Evolutionary conservation across 2,113 vertebrate species (phyloP).

Genomic region (Redunca redunca): DNA sequence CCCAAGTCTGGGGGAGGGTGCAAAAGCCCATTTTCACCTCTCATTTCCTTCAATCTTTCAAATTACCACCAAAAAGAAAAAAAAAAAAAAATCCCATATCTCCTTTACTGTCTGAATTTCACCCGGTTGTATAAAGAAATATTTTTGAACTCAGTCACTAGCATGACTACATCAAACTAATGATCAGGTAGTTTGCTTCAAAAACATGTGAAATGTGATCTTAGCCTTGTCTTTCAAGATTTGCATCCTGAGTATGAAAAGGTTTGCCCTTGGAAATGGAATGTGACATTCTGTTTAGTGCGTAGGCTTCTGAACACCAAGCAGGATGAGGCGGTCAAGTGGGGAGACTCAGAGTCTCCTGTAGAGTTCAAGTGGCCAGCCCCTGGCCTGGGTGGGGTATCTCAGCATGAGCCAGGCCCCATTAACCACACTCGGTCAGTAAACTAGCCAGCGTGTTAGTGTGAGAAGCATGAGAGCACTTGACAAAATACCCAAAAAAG

Average conservation of each 20-base stretch:
- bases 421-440: rapidly evolving
- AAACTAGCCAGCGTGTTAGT: not conserved
- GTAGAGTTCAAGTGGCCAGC: not conserved
- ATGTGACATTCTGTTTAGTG: not conserved
- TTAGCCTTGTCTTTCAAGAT: not conserved
- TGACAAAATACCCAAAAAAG: not conserved
- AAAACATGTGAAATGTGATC: not conserved
- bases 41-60: not conserved
- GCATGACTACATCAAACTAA: not conserved
- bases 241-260: not conserved
- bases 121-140: not conserved
- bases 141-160: not conserved
- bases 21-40: not conserved
- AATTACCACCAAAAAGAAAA: not conserved
- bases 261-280: not conserved
- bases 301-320: not conserved
- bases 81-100: too few species aligned
- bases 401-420: not conserved
- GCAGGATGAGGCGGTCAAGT: not conserved
- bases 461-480: not conserved
- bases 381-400: not conserved
- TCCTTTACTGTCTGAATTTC: not conserved
- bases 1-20: not conserved
- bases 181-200: not conserved
- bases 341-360: not conserved